These are phyloP conservation scores for Meliscaeva auricollis DNA, from an alignment of 2,888 invertebrate species.

Conservation along the genomic window DNA sequence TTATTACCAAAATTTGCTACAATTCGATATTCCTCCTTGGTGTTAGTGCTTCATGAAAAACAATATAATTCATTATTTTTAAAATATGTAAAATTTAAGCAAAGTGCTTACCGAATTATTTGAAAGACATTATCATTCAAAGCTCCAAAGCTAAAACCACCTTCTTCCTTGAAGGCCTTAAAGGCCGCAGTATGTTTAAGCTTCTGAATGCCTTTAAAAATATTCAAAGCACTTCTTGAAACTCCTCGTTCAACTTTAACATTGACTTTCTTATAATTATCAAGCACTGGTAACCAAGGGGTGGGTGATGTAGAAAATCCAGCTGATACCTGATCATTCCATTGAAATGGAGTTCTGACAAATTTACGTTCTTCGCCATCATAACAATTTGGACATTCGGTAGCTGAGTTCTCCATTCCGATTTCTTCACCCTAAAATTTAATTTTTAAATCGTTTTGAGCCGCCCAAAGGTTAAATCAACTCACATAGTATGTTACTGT, in stretches of 20 bases:
- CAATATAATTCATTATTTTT: not conserved
- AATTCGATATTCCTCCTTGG: conserved; percentile 80
- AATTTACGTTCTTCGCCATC: conserved; percentile 81
- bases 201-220: conserved; percentile 85
- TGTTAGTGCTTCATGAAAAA: conserved; percentile 76
- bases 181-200: conserved; percentile 84
- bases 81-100: conserved; percentile 12
- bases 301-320: conserved; percentile 86
- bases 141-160: conserved; percentile 80
- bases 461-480: not conserved
- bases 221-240: conserved; percentile 85
- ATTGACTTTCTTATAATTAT: conserved; percentile 87
- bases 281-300: conserved; percentile 89
- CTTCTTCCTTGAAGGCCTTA: conserved; percentile 78
- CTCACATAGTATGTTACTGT: conserved; percentile 90
- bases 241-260: conserved; percentile 85
- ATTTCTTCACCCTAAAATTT: conserved; percentile 88
- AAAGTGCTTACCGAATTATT: conserved; percentile 78
- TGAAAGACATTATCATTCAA: conserved; percentile 81
- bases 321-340: conserved; percentile 84
- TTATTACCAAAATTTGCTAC: conserved; percentile 80
- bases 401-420: conserved; percentile 86
- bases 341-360: conserved; percentile 87
- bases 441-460: not conserved
- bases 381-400: conserved; percentile 84